These are phyloP conservation scores for Rhinogobius similis DNA, from an alignment of 2,113 vertebrate species.

Conservation along the genomic window DNA sequence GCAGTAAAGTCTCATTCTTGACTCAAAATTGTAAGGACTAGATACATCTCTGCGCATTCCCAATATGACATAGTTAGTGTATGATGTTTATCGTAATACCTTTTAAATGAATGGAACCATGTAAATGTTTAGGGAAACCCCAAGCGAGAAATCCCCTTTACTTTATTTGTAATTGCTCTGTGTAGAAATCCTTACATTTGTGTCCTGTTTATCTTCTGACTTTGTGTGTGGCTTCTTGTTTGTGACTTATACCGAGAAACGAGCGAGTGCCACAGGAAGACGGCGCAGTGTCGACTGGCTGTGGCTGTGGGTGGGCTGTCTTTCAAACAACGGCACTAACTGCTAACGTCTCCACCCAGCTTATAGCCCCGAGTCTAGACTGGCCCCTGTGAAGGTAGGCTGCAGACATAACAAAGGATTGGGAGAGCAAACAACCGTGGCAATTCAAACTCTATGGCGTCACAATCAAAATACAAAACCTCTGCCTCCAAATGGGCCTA, in stretches of 20 bases:
- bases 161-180: constrained; percentile 44
- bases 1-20: not conserved
- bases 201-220: constrained; percentile 16
- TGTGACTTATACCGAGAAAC: constrained; percentile 66
- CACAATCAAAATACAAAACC: constrained; percentile 44
- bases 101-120: constrained; percentile 43
- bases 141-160: constrained; percentile 60
- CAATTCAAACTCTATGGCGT: constrained; percentile 36
- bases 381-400: constrained; percentile 44
- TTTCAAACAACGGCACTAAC: constrained; percentile 68
- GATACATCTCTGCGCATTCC: not conserved
- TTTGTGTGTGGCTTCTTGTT: constrained; percentile 47
- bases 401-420: constrained; percentile 67
- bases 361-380: constrained; percentile 65
- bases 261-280: constrained; percentile 63
- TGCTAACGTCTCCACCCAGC: constrained; percentile 71
- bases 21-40: not conserved
- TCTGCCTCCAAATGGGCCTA: constrained; percentile 54
- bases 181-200: constrained; percentile 38
- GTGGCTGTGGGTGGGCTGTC: constrained; percentile 72
- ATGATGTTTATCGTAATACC: not conserved
- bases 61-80: not conserved
- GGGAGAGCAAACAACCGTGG: constrained; percentile 54
- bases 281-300: constrained; percentile 49
- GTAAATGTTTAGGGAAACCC: constrained; percentile 62